These are phyloP conservation scores for Notarius quadriscutis DNA, from an alignment of 2,113 vertebrate species.

Conservation along the genomic window DNA sequence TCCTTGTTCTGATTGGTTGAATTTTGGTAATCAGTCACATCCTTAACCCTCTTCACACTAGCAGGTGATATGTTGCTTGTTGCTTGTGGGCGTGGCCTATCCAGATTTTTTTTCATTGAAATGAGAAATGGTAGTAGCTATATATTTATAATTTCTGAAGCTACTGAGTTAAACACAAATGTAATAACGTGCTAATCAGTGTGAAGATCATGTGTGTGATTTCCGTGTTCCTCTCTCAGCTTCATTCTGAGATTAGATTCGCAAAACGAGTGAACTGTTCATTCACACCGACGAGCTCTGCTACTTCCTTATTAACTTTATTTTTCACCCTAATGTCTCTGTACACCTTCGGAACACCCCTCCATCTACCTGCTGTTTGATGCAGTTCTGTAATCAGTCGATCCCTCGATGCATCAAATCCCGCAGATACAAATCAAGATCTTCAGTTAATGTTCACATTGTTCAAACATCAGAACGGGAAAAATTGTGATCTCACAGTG, in stretches of 20 bases:
- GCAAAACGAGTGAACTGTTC: neutral
- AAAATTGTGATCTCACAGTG: too few relatives aligned
- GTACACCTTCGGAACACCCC: too few relatives aligned
- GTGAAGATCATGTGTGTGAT: neutral
- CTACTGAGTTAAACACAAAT: neutral
- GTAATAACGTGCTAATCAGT: neutral
- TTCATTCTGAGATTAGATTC: neutral
- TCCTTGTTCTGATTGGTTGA: neutral
- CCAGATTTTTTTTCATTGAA: neutral
- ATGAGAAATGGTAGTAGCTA: neutral
- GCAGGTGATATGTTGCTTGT: neutral
- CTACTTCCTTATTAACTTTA: neutral
- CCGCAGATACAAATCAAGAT: too few relatives aligned
- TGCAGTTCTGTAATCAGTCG: too few relatives aligned
- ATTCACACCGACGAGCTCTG: neutral
- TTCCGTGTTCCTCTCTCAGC: too few relatives aligned
- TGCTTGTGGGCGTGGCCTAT: neutral
- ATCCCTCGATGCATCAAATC: too few relatives aligned
- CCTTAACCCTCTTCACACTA: neutral
- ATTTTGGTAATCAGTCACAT: neutral
- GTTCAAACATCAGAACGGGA: too few relatives aligned
- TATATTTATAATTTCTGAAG: neutral
- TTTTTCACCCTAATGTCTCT: neutral
- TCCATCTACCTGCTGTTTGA: too few relatives aligned
- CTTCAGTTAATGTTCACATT: too few relatives aligned